These are phyloP conservation scores for Eupeodes luniger DNA, from an alignment of 2,888 invertebrate species.

Conservation along the genomic window DNA sequence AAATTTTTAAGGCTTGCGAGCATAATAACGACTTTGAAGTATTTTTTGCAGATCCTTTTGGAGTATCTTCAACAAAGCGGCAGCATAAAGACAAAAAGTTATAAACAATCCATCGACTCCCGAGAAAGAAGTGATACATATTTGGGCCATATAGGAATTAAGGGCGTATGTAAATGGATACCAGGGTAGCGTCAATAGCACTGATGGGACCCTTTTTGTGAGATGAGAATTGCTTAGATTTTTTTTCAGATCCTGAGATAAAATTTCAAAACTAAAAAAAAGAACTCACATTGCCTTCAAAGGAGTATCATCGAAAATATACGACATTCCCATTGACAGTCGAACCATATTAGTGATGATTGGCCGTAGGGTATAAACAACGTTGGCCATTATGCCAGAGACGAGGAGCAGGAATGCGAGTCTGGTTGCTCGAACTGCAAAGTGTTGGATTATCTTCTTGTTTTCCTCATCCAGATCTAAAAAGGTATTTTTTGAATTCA, in stretches of 20 bases:
- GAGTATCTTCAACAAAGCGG: constrained; percentile 48
- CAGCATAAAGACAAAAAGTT: constrained; percentile 48
- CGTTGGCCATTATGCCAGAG: constrained; percentile 25
- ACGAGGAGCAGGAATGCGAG: constrained; percentile 35
- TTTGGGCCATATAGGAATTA: constrained; percentile 40
- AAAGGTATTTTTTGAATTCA: no score
- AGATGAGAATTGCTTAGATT: neutral
- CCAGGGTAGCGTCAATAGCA: constrained; percentile 47
- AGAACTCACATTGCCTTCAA: constrained; percentile 49
- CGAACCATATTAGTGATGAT: constrained; percentile 36
- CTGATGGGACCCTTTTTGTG: constrained; percentile 35
- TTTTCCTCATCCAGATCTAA: constrained; percentile 22
- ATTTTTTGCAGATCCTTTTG: constrained; percentile 41
- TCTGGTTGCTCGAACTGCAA: constrained; percentile 32
- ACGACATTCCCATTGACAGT: constrained; percentile 35
- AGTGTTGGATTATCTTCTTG: neutral
- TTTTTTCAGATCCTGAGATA: neutral
- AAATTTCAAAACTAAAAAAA: neutral
- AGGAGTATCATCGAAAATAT: constrained; percentile 47
- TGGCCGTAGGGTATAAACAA: constrained; percentile 42
- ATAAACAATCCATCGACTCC: constrained; percentile 63
- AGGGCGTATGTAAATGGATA: constrained; percentile 56
- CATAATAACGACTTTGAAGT: constrained; percentile 17
- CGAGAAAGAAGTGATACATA: constrained; percentile 33
- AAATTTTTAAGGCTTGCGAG: no score